These are phyloP conservation scores for Hippocampus kuda DNA, from an alignment of 2,797 vertebrate genomes.

Conservation along the genomic window DNA sequence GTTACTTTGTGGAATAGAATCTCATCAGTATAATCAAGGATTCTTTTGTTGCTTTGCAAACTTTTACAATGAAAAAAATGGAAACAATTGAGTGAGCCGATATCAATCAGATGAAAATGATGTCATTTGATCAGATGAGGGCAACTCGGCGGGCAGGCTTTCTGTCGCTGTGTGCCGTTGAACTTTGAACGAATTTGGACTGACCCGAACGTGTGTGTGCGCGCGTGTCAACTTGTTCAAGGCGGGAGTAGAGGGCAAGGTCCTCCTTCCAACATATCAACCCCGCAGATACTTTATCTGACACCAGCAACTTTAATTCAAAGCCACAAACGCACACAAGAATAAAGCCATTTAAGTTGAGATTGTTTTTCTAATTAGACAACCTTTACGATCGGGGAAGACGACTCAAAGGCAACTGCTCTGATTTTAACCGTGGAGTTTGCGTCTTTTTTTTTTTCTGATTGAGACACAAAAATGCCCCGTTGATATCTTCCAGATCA, in stretches of 20 bases:
- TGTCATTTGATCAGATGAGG: too few species aligned
- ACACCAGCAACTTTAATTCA: conserved; percentile 3
- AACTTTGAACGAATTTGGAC: conserved; percentile 44
- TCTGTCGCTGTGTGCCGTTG: conserved; percentile 1
- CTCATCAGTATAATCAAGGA: too few species aligned
- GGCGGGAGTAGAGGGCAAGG: conserved; percentile 57
- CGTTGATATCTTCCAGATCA: background rate
- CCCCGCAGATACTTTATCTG: conserved; percentile 34
- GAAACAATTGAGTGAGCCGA: too few species aligned
- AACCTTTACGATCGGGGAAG: background rate
- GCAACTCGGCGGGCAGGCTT: background rate
- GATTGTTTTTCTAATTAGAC: background rate
- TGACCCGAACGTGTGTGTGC: background rate
- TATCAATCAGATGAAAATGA: too few species aligned
- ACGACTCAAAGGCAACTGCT: background rate
- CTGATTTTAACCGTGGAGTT: background rate
- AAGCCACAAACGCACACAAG: background rate
- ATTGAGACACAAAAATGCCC: background rate
- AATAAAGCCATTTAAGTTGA: background rate
- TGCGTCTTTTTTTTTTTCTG: background rate
- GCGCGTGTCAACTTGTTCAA: conserved; percentile 21
- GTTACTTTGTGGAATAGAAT: too few species aligned
- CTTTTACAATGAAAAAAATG: too few species aligned
- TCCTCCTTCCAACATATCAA: conserved; percentile 63
- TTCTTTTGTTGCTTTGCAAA: too few species aligned